A percentile compares a stretch with the other conserved stretches of the same genome.
phyloP scores from a whole-genome alignment of 2,888 invertebrate species.

The Pyrrhia umbra region DNA sequence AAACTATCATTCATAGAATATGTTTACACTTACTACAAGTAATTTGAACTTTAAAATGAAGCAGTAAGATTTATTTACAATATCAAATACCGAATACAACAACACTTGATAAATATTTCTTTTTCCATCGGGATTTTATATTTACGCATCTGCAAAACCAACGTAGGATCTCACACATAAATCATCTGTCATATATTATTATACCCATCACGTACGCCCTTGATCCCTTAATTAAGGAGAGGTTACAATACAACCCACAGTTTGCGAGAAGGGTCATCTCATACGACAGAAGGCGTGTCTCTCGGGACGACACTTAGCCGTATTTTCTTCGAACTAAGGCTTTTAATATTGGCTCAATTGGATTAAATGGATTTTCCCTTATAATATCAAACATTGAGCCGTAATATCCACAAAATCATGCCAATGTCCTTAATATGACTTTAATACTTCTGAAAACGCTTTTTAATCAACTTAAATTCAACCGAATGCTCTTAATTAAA shows the following conservation, averaged over 20 bases:
- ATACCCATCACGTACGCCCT: slow-evolving; percentile 3
- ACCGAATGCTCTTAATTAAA: not conserved
- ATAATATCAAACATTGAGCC: slow-evolving; percentile 30
- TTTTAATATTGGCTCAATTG: slow-evolving; percentile 12
- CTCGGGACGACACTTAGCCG: slow-evolving; percentile 2
- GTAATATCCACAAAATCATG: not conserved
- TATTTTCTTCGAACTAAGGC: slow-evolving; percentile 25
- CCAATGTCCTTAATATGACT: not conserved
- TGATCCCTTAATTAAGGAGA: slow-evolving; percentile 13
- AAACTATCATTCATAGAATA: no score
- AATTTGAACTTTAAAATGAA: no score
- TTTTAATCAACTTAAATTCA: not conserved
- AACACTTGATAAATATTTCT: no score
- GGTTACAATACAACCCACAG: slow-evolving; percentile 16
- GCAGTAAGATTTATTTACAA: no score
- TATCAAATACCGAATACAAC: no score
- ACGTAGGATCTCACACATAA: slow-evolving; percentile 5
- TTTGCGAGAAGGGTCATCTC: slow-evolving; percentile 9
- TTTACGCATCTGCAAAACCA: not conserved
- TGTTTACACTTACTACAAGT: no score
- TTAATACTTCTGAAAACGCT: not conserved
- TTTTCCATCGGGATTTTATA: not conserved
- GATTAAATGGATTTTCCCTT: slow-evolving; percentile 14
- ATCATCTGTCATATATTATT: slow-evolving; percentile 8
- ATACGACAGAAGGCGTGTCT: not conserved